Evolutionary conservation across 2,797 vertebrate genomes (phyloP).

Genomic region (Iguana delicatissima): DNA sequence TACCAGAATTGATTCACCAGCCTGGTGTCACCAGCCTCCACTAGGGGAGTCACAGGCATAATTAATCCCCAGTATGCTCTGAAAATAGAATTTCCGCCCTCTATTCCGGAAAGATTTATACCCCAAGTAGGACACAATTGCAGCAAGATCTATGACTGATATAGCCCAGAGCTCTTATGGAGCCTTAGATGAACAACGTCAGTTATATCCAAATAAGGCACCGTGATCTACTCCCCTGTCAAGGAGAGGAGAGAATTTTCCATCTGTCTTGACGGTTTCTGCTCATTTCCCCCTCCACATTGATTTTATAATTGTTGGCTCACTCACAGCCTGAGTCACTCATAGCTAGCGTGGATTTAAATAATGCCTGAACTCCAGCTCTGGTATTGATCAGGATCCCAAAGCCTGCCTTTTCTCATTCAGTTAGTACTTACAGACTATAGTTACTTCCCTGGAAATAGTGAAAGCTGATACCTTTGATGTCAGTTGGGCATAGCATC

Average conservation of each 20-base stretch:
- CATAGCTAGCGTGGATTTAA: not conserved
- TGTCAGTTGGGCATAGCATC: no score
- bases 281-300: constrained; percentile 16
- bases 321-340: not conserved
- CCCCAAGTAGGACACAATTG: constrained; percentile 16
- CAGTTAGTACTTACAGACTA: not conserved
- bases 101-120: constrained; percentile 31
- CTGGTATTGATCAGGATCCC: fast-evolving
- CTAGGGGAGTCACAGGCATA: no score
- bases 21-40: no score
- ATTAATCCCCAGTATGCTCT: not conserved
- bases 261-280: constrained; percentile 57
- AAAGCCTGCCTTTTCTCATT: not conserved
- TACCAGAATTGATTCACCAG: no score
- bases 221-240: constrained; percentile 59
- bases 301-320: constrained; percentile 39
- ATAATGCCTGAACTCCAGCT: fast-evolving
- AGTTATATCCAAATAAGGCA: constrained; percentile 64
- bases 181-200: constrained; percentile 66
- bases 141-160: constrained; percentile 59
- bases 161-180: constrained; percentile 40
- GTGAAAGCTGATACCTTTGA: no score
- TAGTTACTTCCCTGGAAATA: no score
- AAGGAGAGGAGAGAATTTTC: constrained; percentile 47
- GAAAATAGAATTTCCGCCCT: constrained; percentile 13